Evolutionary conservation across 1,140 invertebrate genomes (phyloP).

Genomic region (Homalodisca vitripennis): DNA sequence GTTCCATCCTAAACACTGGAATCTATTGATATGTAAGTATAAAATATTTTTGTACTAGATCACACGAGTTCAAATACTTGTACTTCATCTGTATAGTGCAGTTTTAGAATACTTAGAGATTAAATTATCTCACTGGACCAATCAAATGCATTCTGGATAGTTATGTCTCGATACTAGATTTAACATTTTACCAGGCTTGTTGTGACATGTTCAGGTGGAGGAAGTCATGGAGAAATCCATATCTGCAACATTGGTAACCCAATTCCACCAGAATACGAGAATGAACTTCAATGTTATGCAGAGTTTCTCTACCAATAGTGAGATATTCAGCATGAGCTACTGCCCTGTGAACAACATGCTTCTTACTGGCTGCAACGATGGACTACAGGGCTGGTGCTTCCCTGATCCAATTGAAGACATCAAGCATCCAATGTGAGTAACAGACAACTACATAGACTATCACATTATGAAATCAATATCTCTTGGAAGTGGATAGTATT

Average conservation of each 20-base stretch:
- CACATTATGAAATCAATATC: too few species aligned
- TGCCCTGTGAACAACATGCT: constrained; percentile 35
- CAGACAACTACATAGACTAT: too few species aligned
- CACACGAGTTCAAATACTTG: too few species aligned
- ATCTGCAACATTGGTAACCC: constrained; percentile 50
- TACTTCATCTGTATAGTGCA: too few species aligned
- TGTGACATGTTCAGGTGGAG: constrained; percentile 46
- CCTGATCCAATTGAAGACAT: too few species aligned
- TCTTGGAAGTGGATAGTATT: too few species aligned
- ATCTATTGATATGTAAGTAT: constrained; percentile 52
- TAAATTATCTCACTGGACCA: too few species aligned
- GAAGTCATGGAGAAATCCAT: constrained; percentile 48
- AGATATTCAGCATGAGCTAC: constrained; percentile 40
- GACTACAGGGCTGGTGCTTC: constrained; percentile 35
- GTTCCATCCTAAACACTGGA: constrained; percentile 51
- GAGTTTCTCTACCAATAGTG: constrained; percentile 38
- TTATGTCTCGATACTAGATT: not conserved
- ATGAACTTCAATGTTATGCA: constrained; percentile 39
- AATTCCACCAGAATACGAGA: constrained; percentile 44
- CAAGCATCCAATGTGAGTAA: too few species aligned
- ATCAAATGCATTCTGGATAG: not conserved
- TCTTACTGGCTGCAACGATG: constrained; percentile 37
- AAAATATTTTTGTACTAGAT: not conserved
- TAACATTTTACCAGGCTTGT: not conserved
- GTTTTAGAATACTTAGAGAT: too few species aligned